Evolutionary conservation across 2,888 invertebrate genomes (phyloP).

Genomic region (Lamellibrachia columna): DNA sequence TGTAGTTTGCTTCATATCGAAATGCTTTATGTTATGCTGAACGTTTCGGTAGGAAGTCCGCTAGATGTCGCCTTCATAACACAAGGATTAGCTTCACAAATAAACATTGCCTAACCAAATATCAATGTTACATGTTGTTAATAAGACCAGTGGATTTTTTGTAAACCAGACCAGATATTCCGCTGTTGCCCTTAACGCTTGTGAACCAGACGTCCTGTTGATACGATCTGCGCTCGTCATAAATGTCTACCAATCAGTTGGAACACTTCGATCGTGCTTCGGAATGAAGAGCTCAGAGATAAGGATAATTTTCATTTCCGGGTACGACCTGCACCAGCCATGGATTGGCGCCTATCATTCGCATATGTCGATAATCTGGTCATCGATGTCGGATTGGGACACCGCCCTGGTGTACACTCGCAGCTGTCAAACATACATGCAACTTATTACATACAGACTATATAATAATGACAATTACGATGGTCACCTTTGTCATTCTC

Average conservation of each 20-base stretch:
- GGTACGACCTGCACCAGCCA: neutral
- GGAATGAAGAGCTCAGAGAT: neutral
- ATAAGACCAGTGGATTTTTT: neutral
- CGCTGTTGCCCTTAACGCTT: neutral
- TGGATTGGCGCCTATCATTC: neutral
- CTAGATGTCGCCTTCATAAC: neutral
- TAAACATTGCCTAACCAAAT: neutral
- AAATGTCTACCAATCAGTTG: neutral
- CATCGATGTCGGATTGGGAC: neutral
- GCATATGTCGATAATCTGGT: neutral
- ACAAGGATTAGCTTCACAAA: neutral
- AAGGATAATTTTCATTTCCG: neutral
- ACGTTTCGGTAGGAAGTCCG: neutral
- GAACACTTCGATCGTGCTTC: neutral
- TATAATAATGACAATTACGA: neutral
- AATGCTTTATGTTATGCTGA: neutral
- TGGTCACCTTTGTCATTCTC: neutral
- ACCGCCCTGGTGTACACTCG: neutral
- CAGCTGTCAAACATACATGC: neutral
- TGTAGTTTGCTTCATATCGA: neutral
- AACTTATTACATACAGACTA: neutral
- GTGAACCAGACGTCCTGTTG: neutral
- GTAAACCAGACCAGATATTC: neutral
- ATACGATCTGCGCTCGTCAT: neutral
- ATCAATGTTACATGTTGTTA: neutral